Base-by-base conservation (phyloP, 2,113 vertebrate species). In the Peromyscus polionotus region DNA sequence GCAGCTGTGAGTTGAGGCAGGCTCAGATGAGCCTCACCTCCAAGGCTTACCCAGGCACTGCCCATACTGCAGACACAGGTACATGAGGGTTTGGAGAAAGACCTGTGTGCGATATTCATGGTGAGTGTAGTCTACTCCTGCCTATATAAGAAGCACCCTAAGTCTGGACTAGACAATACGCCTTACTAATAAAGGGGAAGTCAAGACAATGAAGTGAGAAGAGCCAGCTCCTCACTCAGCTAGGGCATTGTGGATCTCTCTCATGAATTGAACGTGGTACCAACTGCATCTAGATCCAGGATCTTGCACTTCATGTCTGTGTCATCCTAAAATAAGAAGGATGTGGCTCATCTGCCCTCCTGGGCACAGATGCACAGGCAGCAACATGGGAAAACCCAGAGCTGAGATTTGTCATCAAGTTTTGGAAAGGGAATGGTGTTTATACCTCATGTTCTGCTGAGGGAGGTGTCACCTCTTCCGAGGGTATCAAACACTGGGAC, bases 11-110 rank as follows among this genome's bases (percentile, higher is more conserved):
- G 19, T 14, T 1, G 16, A 68, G n/a, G 0, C 2, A 68, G 33
- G 7, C 4, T 59, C 3, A 0, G 48, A 14, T 54, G 3, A 93
- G 11, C 51, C 33, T 51, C 0, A 24, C 9, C 7, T 36, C 0
- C 39, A 31, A 51, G 26, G 22, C 7, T 24, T 70, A 1, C n/a
- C n/a, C 11, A 81, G 36, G 5, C 10, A 6, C 39, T 73, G 11
- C 0, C 0, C 54, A 10, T 11, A 0, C 68, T 12, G 24, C 11
- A 9, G 45, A n/a, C 2, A 10, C 7, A 39, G 6, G 31, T 0
- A 3, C 1, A 33, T 9, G 11, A 45, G 26, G 20, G 22, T 68
- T 33, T 45, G 42, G 31, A 85, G 42, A 80, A 22, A 73, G 12
- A 5, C 5, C 0, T 28, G 5, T 51, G 67, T 24, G 54, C 8